phyloP scores from a whole-genome alignment of 1,140 invertebrate genomes.

The Eupeodes corollae region DNA sequence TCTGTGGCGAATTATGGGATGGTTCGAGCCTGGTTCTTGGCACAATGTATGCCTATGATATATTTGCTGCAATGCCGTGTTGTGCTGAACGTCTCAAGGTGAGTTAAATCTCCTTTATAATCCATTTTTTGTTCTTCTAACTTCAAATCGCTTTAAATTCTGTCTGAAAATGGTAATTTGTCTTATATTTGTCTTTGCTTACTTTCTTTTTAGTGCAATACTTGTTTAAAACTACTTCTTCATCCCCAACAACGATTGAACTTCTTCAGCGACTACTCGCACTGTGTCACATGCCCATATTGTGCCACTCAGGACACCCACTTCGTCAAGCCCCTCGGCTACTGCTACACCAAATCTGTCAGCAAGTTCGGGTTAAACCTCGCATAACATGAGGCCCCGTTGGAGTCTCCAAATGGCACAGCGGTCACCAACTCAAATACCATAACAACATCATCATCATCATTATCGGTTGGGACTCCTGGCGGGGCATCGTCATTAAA shows the following conservation, averaged over 20 bases:
- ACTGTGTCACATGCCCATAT: conserved; percentile 78
- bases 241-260: conserved; percentile 75
- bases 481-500: conserved; percentile 11
- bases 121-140: neutral
- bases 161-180: neutral
- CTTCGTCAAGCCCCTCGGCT: conserved; percentile 80
- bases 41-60: conserved; percentile 96
- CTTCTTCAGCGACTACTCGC: conserved; percentile 93
- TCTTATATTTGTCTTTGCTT: conserved; percentile 3
- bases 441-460: conserved; percentile 1
- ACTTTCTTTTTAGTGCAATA: conserved; percentile 63
- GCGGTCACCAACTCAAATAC: conserved; percentile 9
- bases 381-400: conserved; percentile 72
- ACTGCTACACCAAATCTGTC: conserved; percentile 63
- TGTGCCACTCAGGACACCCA: conserved; percentile 84
- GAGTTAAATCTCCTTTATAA: conserved; percentile 18
- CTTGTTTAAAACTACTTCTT: conserved; percentile 74
- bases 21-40: conserved; percentile 85
- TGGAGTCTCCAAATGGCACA: conserved; percentile 33
- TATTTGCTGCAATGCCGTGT: conserved; percentile 92
- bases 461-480: neutral
- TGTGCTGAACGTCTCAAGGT: conserved; percentile 87
- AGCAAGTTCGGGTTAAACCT: conserved; percentile 59
- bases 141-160: neutral
- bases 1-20: conserved; percentile 81